phyloP scores from a whole-genome alignment of 2,113 vertebrate species.

The Hiodon tergisus region DNA sequence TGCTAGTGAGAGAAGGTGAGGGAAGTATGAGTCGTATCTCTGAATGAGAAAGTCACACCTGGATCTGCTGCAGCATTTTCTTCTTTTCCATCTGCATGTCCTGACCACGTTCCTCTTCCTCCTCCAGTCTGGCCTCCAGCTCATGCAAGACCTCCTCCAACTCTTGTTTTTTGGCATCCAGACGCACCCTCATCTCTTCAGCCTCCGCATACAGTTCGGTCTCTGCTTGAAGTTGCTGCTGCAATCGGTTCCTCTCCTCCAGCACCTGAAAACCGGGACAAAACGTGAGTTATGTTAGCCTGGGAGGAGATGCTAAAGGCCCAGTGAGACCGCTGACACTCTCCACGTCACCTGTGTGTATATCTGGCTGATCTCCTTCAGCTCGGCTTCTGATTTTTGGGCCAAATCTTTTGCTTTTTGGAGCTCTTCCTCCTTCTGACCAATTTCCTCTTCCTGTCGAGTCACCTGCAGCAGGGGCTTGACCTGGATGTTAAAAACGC shows the following conservation, averaged over 20 bases:
- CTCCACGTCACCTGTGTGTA: slow-evolving; percentile 69
- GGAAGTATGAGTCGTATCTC: neutral
- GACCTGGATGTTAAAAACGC: slow-evolving; percentile 62
- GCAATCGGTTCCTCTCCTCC: slow-evolving; percentile 78
- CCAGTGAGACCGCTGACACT: neutral
- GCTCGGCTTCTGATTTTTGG: slow-evolving; percentile 70
- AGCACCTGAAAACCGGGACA: slow-evolving; percentile 55
- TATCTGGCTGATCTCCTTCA: slow-evolving; percentile 80
- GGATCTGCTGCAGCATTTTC: slow-evolving; percentile 85
- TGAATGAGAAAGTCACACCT: slow-evolving; percentile 55
- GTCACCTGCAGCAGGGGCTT: slow-evolving; percentile 95
- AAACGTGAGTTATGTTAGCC: neutral
- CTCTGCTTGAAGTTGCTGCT: slow-evolving; percentile 81
- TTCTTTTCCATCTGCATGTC: slow-evolving; percentile 78
- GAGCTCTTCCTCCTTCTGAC: slow-evolving; percentile 88
- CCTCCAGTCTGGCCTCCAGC: slow-evolving; percentile 88
- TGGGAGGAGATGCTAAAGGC: neutral
- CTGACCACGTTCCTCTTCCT: slow-evolving; percentile 80
- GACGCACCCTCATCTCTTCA: slow-evolving; percentile 81
- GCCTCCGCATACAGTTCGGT: slow-evolving; percentile 82
- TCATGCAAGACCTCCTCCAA: slow-evolving; percentile 90
- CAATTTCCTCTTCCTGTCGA: slow-evolving; percentile 93
- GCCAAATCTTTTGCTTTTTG: slow-evolving; percentile 73
- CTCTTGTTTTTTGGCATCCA: slow-evolving; percentile 88
- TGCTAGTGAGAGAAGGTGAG: neutral